Evolutionary conservation across 1,140 invertebrate genomes (phyloP).

Genomic region (Papilio polyxenes): DNA sequence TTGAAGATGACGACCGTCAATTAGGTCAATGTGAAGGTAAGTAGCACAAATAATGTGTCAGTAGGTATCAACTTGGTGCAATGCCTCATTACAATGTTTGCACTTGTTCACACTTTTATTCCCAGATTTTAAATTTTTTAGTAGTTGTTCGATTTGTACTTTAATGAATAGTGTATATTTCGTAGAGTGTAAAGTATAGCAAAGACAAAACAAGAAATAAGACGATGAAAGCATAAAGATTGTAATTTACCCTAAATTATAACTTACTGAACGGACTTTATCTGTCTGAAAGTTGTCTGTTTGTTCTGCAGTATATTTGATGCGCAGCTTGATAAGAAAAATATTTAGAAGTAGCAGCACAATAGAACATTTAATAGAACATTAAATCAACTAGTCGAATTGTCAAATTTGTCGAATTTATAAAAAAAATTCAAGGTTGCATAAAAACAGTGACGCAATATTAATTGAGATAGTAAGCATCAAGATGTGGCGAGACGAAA

Average conservation of each 20-base stretch:
- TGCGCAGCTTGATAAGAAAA: no score
- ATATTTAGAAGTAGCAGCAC: no score
- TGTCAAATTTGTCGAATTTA: neutral
- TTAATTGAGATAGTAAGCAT: neutral
- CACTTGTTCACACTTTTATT: neutral
- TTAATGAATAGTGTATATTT: no score
- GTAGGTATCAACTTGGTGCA: neutral
- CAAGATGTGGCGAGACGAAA: conserved; percentile 16
- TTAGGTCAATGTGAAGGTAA: conserved; percentile 23
- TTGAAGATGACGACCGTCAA: conserved; percentile 5
- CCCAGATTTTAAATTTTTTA: neutral
- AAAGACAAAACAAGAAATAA: no score
- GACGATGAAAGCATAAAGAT: no score
- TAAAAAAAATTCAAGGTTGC: neutral
- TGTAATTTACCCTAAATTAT: no score
- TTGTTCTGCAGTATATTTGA: no score
- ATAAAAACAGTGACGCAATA: neutral
- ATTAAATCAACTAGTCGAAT: neutral
- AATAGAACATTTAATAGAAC: no score
- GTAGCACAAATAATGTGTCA: neutral
- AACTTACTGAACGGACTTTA: no score
- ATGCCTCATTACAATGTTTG: conserved; percentile 1
- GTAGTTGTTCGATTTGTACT: neutral
- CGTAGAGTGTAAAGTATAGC: no score
- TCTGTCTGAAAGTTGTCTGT: no score